phyloP scores from a whole-genome alignment of 2,888 invertebrate genomes.

The Caenorhabditis imperialis region DNA sequence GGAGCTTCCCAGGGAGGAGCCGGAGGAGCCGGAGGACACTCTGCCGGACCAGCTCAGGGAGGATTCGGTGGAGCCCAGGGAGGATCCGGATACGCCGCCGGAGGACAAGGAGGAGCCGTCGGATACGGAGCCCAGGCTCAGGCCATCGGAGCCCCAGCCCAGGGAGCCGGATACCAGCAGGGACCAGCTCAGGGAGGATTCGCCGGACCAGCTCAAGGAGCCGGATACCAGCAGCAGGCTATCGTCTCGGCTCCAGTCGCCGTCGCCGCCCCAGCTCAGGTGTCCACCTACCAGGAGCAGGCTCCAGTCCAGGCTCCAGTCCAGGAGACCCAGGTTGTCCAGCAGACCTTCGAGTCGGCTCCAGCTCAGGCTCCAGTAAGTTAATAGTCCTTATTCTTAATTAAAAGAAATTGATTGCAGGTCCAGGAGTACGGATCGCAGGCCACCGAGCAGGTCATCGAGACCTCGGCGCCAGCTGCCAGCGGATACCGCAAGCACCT shows the following conservation, averaged over 20 bases:
- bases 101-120: conserved; percentile 7
- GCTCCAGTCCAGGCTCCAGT: conserved; percentile 39
- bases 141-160: conserved; percentile 1
- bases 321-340: conserved; percentile 12
- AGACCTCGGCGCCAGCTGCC: conserved; percentile 32
- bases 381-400: background rate
- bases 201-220: conserved; percentile 27
- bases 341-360: conserved; percentile 36
- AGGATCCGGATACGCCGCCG: conserved; percentile 21
- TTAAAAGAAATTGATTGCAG: background rate
- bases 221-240: conserved; percentile 20
- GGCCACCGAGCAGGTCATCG: conserved; percentile 45
- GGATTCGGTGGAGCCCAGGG: too few species aligned
- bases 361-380: conserved; percentile 35
- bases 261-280: conserved; percentile 35
- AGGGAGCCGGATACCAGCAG: conserved; percentile 33
- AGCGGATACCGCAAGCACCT: conserved; percentile 42
- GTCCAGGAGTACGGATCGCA: conserved; percentile 45
- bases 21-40: conserved; percentile 6
- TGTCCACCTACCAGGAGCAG: conserved; percentile 45
- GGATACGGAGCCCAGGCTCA: conserved; percentile 12
- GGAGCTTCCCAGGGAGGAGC: conserved; percentile 4
- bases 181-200: conserved; percentile 25
- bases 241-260: conserved; percentile 16
- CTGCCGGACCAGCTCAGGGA: conserved; percentile 12